These are phyloP conservation scores for Tupiocoris notatus DNA, from an alignment of 2,888 invertebrate species.

Conservation along the genomic window DNA sequence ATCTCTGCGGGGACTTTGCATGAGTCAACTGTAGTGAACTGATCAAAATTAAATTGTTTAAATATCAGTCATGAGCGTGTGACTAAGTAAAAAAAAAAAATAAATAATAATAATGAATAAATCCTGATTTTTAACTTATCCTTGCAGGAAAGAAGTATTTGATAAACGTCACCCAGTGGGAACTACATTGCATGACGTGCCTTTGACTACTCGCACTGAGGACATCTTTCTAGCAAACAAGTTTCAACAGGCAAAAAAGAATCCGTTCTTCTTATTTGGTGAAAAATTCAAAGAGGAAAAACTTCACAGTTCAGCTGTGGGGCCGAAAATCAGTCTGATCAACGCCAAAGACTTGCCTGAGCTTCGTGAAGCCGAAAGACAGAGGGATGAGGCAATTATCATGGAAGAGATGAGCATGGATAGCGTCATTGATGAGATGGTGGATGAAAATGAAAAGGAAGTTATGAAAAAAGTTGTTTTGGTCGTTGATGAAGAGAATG, in stretches of 20 bases:
- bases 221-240: slow-evolving; percentile 32
- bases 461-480: too few species aligned
- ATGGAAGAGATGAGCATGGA: not conserved
- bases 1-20: too few species aligned
- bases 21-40: too few species aligned
- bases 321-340: not conserved
- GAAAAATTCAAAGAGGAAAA: slow-evolving; percentile 29
- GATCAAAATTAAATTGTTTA: too few species aligned
- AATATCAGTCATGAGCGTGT: too few species aligned
- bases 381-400: not conserved
- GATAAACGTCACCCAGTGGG: slow-evolving; percentile 4
- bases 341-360: slow-evolving; percentile 8
- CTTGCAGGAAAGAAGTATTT: slow-evolving; percentile 10
- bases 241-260: slow-evolving; percentile 24
- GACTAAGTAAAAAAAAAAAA: too few species aligned
- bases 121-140: too few species aligned
- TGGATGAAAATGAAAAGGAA: too few species aligned
- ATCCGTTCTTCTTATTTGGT: slow-evolving; percentile 39
- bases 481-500: too few species aligned
- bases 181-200: slow-evolving; percentile 41
- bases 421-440: too few species aligned
- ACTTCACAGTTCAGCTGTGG: not conserved
- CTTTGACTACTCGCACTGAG: slow-evolving; percentile 27
- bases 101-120: too few species aligned
- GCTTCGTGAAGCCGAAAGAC: not conserved